These are phyloP conservation scores for Sphinx pinastri DNA, from an alignment of 2,888 invertebrate species.

Conservation along the genomic window DNA sequence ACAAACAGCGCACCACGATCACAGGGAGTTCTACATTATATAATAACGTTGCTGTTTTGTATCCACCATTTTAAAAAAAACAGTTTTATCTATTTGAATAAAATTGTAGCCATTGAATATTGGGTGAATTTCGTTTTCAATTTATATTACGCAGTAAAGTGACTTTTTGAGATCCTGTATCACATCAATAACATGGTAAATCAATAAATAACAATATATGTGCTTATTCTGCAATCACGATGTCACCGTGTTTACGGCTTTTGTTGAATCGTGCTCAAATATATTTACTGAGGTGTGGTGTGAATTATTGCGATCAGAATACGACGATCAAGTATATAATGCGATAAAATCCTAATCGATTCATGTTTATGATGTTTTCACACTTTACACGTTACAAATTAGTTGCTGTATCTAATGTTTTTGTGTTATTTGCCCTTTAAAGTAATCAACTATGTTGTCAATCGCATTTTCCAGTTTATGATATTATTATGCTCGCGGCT, in stretches of 20 bases:
- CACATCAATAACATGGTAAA: constrained; percentile 37
- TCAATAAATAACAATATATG: constrained; percentile 45
- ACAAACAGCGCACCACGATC: no score
- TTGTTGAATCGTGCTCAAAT: constrained; percentile 61
- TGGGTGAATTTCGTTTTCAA: background rate
- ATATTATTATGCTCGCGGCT: no score
- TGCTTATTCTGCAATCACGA: constrained; percentile 73
- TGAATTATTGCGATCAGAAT: constrained; percentile 48
- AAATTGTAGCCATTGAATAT: background rate
- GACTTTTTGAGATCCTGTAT: background rate
- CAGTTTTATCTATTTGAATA: no score
- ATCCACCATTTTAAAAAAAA: no score
- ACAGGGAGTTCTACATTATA: no score
- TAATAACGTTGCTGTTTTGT: no score
- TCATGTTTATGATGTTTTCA: constrained; percentile 17
- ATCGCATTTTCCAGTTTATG: background rate
- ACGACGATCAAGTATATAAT: constrained; percentile 35
- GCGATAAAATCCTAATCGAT: constrained; percentile 23
- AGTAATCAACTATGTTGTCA: background rate
- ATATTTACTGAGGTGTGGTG: constrained; percentile 62
- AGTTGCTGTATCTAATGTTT: constrained; percentile 1
- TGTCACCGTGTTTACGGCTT: constrained; percentile 58
- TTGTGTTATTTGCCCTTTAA: constrained; percentile 12
- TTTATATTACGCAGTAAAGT: background rate
- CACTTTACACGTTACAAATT: background rate